Evolutionary conservation across 2,888 invertebrate genomes (phyloP), one percentile per base, ranked within the genome.

Genomic region (Laspeyria flexula): DNA sequence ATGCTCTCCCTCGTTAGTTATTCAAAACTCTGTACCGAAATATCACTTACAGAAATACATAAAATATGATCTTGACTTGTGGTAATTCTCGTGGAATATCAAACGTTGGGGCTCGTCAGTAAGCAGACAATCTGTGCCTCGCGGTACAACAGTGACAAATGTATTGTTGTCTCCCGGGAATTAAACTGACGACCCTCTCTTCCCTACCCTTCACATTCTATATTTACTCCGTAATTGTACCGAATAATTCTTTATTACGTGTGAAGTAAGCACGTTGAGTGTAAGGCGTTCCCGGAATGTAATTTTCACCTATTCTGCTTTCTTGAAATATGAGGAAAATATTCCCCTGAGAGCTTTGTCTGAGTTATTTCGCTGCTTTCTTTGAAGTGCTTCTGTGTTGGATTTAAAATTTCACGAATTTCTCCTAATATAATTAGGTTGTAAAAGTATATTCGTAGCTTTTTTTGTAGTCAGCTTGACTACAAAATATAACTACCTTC

Each of bases 141-240:
- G 15, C 0, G 13, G 27, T 44, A 16, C 30, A 38, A 53, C 49
- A 43, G 40, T 63, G 49, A 45, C 44, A 53, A 63, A 67, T 63
- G 44, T 67, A 50, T 45, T 48, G 33, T 50, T 25, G 15, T 31
- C 46, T 35, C 30, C 16, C n/a, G 37, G 31, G 53, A 50, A 43
- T 57, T 47, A 35, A 34, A 57, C 31, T 29, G n/a, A 29, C 39
- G 40, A 46, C 41, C 35, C 30, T 33, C 5, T 9, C 12, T 39
- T 33, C 39, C 31, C 16, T 16, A 12, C 15, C 30, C 18, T 18
- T 5, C 39, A 21, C n/a, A n/a, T n/a, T n/a, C n/a, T n/a, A n/a
- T 25, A 27, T 34, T 46, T 42, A 2, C 23, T 12, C 13, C 31
- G 23, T 39, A 25, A 44, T 47, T 29, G 29, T 21, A 7, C 13